Base-by-base conservation (phyloP, 2,113 vertebrate genomes). In the Clarias batrachus region DNA sequence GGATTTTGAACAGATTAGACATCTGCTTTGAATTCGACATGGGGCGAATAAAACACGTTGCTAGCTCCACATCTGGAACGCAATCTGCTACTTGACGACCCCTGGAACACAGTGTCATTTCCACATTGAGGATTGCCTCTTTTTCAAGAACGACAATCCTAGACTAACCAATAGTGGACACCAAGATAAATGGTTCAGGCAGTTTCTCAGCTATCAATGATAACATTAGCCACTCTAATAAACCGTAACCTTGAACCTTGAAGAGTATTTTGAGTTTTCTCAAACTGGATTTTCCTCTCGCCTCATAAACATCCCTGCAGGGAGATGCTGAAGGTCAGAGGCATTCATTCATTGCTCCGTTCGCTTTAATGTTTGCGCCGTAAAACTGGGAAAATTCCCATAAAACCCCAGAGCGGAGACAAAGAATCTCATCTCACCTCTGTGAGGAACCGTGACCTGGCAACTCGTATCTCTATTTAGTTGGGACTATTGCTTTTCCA, bases 281-380 rank as follows among this genome's bases (percentile, higher is more conserved):
- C 71, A 83, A 74, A 83, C 68, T 63, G 63, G 71, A n/a, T 86
- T 73, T n/a, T 59, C 27, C 56, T 86, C 60, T 66, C 4, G 57
- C 73, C 77, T 88, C 79, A 76, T 88, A 85, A 87, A 90, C 73
- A 85, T 80, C 37, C 8, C 84, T 80, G 70, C 41, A 30, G 41
- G 62, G 79, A 88, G 66, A 89, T 41, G 52, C 59, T 82, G 78
- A 84, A 87, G 87, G 86, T 87, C 87, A 83, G 60, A 12, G 21
- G 73, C 70, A 85, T 80, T 21, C 63, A 79, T 88, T 86, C 82
- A 85, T 85, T 62, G 87, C 82, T 89, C 84, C 76, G 60, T 86
- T 81, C 77, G 16, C 74, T 85, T 90, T 89, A 87, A 89, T 84
- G 89, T 89, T 87, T 83, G 80, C 19, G 7, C 65, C 81, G 56